A percentile compares a stretch with the other conserved stretches of the same genome.
phyloP scores from a whole-genome alignment of 2,113 vertebrate genomes.

The Urocitellus parryii region DNA sequence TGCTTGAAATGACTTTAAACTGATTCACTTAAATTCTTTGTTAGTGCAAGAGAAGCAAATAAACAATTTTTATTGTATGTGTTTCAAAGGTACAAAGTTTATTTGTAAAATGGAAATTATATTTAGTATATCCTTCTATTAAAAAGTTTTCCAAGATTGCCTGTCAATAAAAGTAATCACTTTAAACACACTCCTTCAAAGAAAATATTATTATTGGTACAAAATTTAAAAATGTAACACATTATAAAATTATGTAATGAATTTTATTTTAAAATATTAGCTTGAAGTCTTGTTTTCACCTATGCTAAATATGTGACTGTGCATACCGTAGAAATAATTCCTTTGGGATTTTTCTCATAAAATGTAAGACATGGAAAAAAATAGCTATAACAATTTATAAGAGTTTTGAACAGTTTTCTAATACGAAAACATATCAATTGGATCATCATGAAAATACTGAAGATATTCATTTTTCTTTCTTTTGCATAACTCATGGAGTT shows the following conservation, averaged over 20 bases:
- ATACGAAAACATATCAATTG: background rate
- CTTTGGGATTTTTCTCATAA: background rate
- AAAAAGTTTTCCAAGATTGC: background rate
- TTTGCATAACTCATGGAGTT: background rate
- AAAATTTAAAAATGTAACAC: background rate
- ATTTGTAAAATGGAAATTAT: background rate
- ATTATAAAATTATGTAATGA: background rate
- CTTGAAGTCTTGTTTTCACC: background rate
- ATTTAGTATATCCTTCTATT: background rate
- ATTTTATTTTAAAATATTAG: slow-evolving; percentile 19
- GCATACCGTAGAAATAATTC: background rate
- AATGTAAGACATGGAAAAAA: background rate
- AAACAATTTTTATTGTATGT: background rate
- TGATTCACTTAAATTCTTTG: background rate
- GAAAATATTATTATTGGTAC: background rate
- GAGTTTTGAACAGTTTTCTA: background rate
- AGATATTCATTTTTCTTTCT: background rate
- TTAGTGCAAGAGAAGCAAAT: background rate
- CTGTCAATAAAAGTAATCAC: background rate
- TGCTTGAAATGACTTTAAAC: slow-evolving; percentile 31
- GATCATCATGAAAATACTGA: background rate
- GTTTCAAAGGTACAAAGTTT: background rate
- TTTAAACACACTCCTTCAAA: background rate
- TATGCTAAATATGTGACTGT: background rate
- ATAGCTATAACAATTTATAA: background rate